phyloP scores from a whole-genome alignment of 2,113 vertebrate species.

The Picathartes gymnocephalus region DNA sequence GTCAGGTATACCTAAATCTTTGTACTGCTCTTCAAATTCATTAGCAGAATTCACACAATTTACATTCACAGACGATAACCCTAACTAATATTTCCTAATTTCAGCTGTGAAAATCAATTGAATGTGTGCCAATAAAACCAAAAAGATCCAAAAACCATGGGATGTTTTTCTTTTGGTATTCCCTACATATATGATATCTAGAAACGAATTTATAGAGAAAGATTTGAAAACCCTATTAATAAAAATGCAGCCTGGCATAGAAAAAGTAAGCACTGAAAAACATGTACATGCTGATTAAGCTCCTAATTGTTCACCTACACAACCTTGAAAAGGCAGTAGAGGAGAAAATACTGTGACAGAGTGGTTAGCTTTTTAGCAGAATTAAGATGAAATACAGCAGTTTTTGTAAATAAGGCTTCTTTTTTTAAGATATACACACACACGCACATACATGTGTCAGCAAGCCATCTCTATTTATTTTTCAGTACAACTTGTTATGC shows the following conservation, averaged over 20 bases:
- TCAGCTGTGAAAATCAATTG: neutral
- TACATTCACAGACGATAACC: neutral
- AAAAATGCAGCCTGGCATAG: neutral
- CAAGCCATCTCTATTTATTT: constrained; percentile 49
- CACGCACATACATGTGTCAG: neutral
- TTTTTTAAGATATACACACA: neutral
- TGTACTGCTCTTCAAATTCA: neutral
- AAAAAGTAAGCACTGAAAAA: neutral
- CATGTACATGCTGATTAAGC: neutral
- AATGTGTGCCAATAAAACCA: neutral
- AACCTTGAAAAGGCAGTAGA: constrained; percentile 18
- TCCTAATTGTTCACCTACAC: constrained; percentile 25
- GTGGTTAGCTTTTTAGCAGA: constrained; percentile 11
- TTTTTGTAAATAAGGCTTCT: neutral
- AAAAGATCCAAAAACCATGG: neutral
- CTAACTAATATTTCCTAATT: neutral
- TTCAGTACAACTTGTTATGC: constrained; percentile 42
- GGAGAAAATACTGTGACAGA: neutral
- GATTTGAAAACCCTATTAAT: neutral
- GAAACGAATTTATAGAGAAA: neutral
- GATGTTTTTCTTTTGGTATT: neutral
- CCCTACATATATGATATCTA: neutral
- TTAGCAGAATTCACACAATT: constrained; percentile 1
- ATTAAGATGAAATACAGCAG: constrained; percentile 38
- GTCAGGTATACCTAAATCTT: neutral